A percentile compares a stretch with the other conserved stretches of the same genome.
Conservation (phyloP, 2,888 invertebrate species). For the Napeogenes sylphis region DNA sequence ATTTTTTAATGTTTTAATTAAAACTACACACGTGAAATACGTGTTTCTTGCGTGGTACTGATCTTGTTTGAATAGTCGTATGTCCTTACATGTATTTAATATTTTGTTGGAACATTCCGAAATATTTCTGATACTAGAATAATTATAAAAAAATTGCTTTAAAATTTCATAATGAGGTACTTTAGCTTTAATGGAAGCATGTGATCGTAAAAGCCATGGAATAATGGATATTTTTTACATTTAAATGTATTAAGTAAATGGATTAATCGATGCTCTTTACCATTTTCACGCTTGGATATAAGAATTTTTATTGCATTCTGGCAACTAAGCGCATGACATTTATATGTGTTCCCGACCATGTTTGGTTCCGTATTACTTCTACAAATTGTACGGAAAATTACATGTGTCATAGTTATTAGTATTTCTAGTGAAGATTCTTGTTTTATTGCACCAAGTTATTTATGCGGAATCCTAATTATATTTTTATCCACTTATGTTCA, state of each 20-base stretch:
- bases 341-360: not conserved
- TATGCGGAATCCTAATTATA: too few species aligned
- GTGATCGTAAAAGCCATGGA: not conserved
- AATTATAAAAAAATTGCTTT: too few species aligned
- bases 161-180: not conserved
- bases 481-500: too few species aligned
- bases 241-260: constrained; percentile 4
- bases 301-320: constrained; percentile 14
- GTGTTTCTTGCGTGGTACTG: too few species aligned
- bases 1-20: too few species aligned
- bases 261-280: constrained; percentile 1
- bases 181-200: not conserved
- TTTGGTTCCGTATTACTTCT: constrained; percentile 2
- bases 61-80: too few species aligned
- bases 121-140: not conserved
- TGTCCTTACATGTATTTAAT: too few species aligned
- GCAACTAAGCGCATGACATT: constrained; percentile 5
- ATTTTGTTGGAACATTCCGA: not conserved
- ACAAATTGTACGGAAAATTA: constrained; percentile 2
- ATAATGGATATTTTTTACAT: not conserved
- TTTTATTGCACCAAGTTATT: not conserved
- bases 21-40: too few species aligned
- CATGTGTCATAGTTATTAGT: constrained; percentile 3
- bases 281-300: constrained; percentile 6
- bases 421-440: not conserved